phyloP scores from a whole-genome alignment of 1,140 invertebrate species.

The Pseudoatta argentina region DNA sequence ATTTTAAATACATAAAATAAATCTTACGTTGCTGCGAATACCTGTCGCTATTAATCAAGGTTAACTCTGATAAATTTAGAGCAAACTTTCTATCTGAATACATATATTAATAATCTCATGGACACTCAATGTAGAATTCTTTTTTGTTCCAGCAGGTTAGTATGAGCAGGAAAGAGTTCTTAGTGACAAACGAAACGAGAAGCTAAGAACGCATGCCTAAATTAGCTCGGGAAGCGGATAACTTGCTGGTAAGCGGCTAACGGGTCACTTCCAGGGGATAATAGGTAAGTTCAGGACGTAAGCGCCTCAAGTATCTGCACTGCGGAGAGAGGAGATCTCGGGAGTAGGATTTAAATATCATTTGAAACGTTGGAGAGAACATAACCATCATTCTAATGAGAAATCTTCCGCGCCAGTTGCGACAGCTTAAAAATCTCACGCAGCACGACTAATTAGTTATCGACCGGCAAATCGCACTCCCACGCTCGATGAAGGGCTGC shows the following conservation, averaged over 20 bases:
- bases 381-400: conserved; percentile 37
- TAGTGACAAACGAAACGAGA: conserved; percentile 42
- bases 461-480: conserved; percentile 33
- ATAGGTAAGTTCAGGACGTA: conserved; percentile 56
- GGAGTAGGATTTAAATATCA: conserved; percentile 55
- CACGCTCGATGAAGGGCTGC: conserved; percentile 1
- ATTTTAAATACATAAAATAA: background rate
- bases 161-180: conserved; percentile 45
- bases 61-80: background rate
- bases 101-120: background rate
- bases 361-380: conserved; percentile 14
- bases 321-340: conserved; percentile 18
- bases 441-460: conserved; percentile 52
- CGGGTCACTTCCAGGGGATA: conserved; percentile 64
- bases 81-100: background rate
- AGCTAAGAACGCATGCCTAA: conserved; percentile 59
- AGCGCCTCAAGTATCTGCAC: conserved; percentile 43
- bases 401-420: conserved; percentile 47
- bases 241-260: conserved; percentile 62
- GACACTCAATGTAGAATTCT: background rate
- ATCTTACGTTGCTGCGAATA: background rate
- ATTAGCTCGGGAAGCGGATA: conserved; percentile 47
- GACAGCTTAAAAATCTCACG: conserved; percentile 34
- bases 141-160: conserved; percentile 27
- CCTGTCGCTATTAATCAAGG: background rate